Percentiles rank a stretch among this genome's conserved stretches.
Evolutionary conservation across 2,113 vertebrate genomes (phyloP).

Genomic region (Triplophysa dalaica): DNA sequence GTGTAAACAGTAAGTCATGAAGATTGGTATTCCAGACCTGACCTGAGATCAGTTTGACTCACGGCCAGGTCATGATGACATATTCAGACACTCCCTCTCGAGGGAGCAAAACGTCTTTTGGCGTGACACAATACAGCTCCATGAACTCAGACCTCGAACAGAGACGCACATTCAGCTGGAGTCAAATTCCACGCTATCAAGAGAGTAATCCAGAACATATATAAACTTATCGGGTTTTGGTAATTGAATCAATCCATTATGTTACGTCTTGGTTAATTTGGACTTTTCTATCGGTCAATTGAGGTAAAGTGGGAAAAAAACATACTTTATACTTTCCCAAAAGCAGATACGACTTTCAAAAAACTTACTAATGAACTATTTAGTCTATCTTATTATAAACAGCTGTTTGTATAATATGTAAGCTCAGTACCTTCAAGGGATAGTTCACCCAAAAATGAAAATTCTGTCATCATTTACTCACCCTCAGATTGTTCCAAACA

Average conservation of each 20-base stretch:
- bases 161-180: conserved; percentile 27
- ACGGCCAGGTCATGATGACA: conserved; percentile 66
- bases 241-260: conserved; percentile 22
- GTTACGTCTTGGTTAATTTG: conserved; percentile 3
- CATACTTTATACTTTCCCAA: background rate
- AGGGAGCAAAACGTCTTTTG: conserved; percentile 55
- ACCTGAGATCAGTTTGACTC: conserved; percentile 54
- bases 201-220: conserved; percentile 14
- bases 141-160: conserved; percentile 42
- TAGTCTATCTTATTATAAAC: background rate
- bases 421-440: no score
- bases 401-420: no score
- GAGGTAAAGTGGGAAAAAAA: background rate
- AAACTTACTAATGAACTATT: background rate
- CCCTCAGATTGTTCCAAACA: no score
- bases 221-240: conserved; percentile 32
- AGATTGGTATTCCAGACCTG: conserved; percentile 70
- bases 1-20: conserved; percentile 36
- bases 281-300: background rate
- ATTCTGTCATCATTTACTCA: no score
- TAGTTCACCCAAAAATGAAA: no score
- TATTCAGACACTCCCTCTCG: conserved; percentile 61
- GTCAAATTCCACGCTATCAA: background rate
- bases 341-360: background rate
- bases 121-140: conserved; percentile 48